Conservation (phyloP, 1,140 invertebrate genomes). For the Drosophila pallidifrons region DNA sequence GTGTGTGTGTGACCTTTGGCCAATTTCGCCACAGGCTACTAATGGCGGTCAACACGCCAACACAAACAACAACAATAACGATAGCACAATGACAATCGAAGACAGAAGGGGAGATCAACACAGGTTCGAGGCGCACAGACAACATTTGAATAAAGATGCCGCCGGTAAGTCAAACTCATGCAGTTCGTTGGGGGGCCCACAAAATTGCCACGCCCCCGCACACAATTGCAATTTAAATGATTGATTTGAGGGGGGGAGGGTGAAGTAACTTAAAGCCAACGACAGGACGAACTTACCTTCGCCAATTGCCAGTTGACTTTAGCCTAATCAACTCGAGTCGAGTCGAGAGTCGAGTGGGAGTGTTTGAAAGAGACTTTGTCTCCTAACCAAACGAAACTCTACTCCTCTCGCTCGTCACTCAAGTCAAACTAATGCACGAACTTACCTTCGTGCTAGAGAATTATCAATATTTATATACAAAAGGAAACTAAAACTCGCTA, state of each 20-base stretch:
- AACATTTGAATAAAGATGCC: constrained; percentile 80
- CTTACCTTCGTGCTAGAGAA: constrained; percentile 73
- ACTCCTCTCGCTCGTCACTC: too few relatives aligned
- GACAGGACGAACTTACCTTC: constrained; percentile 78
- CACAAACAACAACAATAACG: constrained; percentile 14
- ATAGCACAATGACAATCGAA: constrained; percentile 7
- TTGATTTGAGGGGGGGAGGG: constrained; percentile 39
- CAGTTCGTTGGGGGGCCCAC: constrained; percentile 25
- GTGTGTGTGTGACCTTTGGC: constrained; percentile 12
- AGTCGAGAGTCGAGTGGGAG: constrained; percentile 29
- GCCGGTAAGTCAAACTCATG: constrained; percentile 76
- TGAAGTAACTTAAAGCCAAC: constrained; percentile 68
- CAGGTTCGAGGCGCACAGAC: constrained; percentile 31
- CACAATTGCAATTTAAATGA: constrained; percentile 61
- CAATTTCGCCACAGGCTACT: constrained; percentile 69
- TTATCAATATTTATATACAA: constrained; percentile 49
- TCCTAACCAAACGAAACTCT: not conserved
- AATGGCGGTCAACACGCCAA: constrained; percentile 33
- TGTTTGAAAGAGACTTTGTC: not conserved
- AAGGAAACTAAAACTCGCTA: constrained; percentile 67
- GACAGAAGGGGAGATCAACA: constrained; percentile 1
- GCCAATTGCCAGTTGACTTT: constrained; percentile 52
- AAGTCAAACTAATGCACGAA: constrained; percentile 69
- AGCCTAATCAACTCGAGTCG: constrained; percentile 54
- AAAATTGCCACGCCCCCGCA: constrained; percentile 56